Base-by-base conservation (phyloP, 1,140 invertebrate species). In the Coelopa frigida region DNA sequence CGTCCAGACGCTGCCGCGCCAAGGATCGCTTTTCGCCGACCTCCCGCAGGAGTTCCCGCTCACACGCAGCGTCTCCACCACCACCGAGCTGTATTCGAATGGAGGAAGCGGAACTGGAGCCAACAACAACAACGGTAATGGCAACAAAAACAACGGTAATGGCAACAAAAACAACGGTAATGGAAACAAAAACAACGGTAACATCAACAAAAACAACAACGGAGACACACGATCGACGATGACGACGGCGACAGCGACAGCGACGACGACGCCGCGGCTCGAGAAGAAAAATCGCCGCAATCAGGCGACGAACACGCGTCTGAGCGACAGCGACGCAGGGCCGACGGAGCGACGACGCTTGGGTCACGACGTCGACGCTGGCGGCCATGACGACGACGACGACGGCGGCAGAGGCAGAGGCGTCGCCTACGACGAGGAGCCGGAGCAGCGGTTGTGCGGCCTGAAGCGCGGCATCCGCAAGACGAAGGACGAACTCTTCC, bases 401-500 rank as follows among this genome's bases (percentile, higher is more conserved):
- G 42, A 21, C 12, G 24, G 48, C 15, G 49, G 51, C 44, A 35
- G 49, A 6, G 50, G 22, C 22, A n/a, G n/a, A n/a, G n/a, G n/a
- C n/a, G n/a, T n/a, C n/a, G 44, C 43, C 20, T 41, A 23, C 14
- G 35, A 46, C 14, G 36, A 43, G 6, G 37, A 22, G 11, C 20
- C 15, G 23, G 53, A 38, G 37, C 59, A 21, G 31, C 51, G 58
- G 0, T 37, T 68, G 2, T 60, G 65, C 17, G 61, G 65, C 12
- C 33, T 68, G 1, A 68, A 60, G 46, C 53, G 60, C 2, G 60
- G 60, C 1, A 40, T 68, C 40, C 54, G 60, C 10, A 66, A 69
- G 44, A 66, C 60, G 37, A 68, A 68, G 46, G 65, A 68, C 38
- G 65, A 68, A 29, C 51, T 68, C 0, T 68, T 68, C 32, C 56